A percentile compares a stretch with the other conserved stretches of the same genome.
phyloP scores from a whole-genome alignment of 2,797 vertebrate genomes.

The Gymnothorax javanicus region DNA sequence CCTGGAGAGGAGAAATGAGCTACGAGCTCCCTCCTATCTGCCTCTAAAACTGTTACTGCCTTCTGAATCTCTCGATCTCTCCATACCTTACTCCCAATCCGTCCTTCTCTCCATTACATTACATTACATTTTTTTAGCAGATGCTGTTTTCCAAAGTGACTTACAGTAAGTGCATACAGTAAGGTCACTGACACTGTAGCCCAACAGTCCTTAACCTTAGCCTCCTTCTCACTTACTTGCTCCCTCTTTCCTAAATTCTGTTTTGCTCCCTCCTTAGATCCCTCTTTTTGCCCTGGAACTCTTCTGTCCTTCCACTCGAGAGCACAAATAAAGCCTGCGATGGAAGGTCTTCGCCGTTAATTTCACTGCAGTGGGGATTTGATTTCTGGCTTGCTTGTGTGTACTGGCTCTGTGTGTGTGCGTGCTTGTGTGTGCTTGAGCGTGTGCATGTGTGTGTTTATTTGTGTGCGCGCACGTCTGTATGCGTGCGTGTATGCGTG shows the following conservation, averaged over 20 bases:
- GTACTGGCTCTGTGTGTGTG: neutral
- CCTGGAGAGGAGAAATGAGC: conserved; percentile 68
- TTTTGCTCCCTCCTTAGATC: neutral
- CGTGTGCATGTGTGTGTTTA: neutral
- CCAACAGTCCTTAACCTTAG: neutral
- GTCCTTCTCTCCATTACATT: conserved; percentile 35
- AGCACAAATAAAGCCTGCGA: neutral
- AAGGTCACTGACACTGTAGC: too few species aligned
- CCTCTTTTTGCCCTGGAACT: neutral
- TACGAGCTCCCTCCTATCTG: conserved; percentile 66
- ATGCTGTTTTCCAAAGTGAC: too few species aligned
- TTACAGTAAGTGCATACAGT: too few species aligned
- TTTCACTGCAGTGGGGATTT: neutral
- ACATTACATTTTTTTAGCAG: too few species aligned
- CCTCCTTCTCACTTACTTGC: conserved; percentile 2
- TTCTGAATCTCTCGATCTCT: conserved; percentile 46
- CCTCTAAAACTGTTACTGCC: conserved; percentile 52
- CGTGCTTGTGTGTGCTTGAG: neutral
- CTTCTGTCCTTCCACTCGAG: neutral
- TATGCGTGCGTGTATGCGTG: neutral
- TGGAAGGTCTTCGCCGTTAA: neutral
- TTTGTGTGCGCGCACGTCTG: neutral
- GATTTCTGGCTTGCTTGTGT: neutral
- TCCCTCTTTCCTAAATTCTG: conserved; percentile 34
- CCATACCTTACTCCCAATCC: conserved; percentile 45